Conservation (phyloP, 2,113 vertebrate species). For the Poeciliopsis turrubarensis region DNA sequence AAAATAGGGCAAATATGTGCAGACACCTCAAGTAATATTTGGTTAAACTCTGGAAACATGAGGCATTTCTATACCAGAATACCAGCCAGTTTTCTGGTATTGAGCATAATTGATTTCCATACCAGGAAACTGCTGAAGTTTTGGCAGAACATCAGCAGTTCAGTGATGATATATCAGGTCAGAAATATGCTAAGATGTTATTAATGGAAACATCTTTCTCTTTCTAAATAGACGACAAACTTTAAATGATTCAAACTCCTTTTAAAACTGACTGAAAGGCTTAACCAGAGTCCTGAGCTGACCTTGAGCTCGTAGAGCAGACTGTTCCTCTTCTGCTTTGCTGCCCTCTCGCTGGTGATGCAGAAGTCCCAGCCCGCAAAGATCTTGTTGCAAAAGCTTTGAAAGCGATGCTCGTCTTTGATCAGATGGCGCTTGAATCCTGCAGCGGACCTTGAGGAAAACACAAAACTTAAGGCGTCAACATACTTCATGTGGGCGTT, state of each 20-base stretch:
- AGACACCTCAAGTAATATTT: too few relatives aligned
- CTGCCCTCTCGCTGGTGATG: constrained; percentile 85
- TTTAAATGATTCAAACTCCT: background rate
- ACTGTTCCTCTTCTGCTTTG: constrained; percentile 85
- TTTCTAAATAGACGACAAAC: background rate
- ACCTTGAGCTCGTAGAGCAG: constrained; percentile 90
- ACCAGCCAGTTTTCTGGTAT: too few relatives aligned
- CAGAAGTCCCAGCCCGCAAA: constrained; percentile 98
- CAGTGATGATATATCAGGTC: background rate
- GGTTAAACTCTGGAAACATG: background rate
- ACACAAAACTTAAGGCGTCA: background rate
- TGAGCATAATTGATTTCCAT: too few relatives aligned
- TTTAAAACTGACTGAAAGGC: background rate
- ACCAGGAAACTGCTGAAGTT: too few relatives aligned
- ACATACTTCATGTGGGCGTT: too few relatives aligned
- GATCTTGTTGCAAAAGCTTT: constrained; percentile 97
- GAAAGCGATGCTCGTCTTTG: constrained; percentile 87
- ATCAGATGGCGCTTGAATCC: constrained; percentile 91
- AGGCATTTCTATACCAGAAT: too few relatives aligned
- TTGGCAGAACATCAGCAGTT: background rate
- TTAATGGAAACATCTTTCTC: background rate
- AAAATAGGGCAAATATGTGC: too few relatives aligned
- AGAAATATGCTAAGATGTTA: background rate
- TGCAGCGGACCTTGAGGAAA: constrained; percentile 81
- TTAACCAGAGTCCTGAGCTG: constrained; percentile 10